A percentile compares a stretch with the other conserved stretches of the same genome.
Evolutionary conservation across 1,140 invertebrate genomes (phyloP).

Genomic region (Plodia interpunctella): DNA sequence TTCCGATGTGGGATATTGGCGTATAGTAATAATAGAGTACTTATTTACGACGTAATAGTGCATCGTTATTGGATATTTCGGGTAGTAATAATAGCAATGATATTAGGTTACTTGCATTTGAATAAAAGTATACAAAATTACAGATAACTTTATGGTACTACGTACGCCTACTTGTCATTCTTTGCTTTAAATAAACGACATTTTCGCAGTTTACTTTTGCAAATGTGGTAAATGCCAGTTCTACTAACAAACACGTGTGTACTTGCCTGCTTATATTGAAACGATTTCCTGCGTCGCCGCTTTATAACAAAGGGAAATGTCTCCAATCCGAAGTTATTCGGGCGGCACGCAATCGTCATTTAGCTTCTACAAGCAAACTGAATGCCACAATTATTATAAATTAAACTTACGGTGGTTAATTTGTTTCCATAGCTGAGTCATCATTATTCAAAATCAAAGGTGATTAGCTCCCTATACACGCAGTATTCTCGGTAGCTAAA

Average conservation of each 20-base stretch:
- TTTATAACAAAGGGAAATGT: constrained; percentile 3
- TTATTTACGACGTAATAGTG: not conserved
- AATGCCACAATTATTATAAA: constrained; percentile 26
- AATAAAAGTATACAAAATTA: not conserved
- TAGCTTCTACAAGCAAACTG: constrained; percentile 22
- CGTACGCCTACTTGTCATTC: too few relatives aligned
- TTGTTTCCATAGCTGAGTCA: constrained; percentile 21
- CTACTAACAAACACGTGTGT: not conserved
- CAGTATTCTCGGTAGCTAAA: not conserved
- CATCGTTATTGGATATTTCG: not conserved
- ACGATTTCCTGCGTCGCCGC: not conserved
- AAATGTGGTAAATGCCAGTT: too few relatives aligned
- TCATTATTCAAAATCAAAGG: constrained; percentile 31
- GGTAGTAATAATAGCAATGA: not conserved
- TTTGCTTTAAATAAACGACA: too few relatives aligned
- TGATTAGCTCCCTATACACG: constrained; percentile 17
- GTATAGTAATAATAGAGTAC: not conserved
- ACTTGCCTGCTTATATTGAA: not conserved
- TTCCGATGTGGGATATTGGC: constrained; percentile 1
- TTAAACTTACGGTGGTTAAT: constrained; percentile 36
- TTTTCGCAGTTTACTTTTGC: not conserved
- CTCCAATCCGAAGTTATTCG: not conserved
- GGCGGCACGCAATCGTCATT: constrained; percentile 27
- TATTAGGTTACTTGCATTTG: not conserved
- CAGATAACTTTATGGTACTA: not conserved